Base-by-base conservation (phyloP, 2,113 vertebrate genomes). In the Nothocercus julius region DNA sequence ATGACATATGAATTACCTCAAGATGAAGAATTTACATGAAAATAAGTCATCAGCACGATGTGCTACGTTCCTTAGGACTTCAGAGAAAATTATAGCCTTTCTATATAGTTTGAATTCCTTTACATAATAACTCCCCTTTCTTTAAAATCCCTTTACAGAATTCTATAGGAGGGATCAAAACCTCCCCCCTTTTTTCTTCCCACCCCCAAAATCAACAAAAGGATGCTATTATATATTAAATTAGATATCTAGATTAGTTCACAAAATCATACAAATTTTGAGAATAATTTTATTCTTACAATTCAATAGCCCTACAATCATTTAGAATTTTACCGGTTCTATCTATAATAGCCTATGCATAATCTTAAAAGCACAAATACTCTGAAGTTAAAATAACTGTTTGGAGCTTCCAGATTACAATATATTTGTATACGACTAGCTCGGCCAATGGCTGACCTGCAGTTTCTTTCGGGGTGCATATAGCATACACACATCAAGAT, bases 21-120 rank as follows among this genome's bases (percentile, higher is more conserved):
- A 94, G 93, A 96, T 59, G 86, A 92, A 89, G 93, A 96, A 96
- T 96, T 96, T 96, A 96, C 95, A 97, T 96, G 81, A 97, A 97
- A 95, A 96, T 96, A 95, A 93, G 88, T 93, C 95, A 96, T 97
- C 95, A 96, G 93, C 94, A 92, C 81, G 93, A 95, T 19, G 17
- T 89, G 88, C 62, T 76, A 89, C 94, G 74, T 94, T 95, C 58
- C 78, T 58, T 92, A 89, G 68, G 90, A 93, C 86, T 94, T 95
- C 80, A 93, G 30, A 93, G 66, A 95, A 96, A 96, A 96, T 96
- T 56, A 95, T 32, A 90, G 95, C 58, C 66, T 95, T 92, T 86
- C 80, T 66, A 92, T 90, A 82, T 24, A 87, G 80, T 78, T 73
- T 47, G 93, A 95, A 89, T 94, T 72, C 82, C 42, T 63, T 58